These are phyloP conservation scores for Zaprionus gabonicus DNA, from an alignment of 1,140 invertebrate genomes.

Conservation along the genomic window DNA sequence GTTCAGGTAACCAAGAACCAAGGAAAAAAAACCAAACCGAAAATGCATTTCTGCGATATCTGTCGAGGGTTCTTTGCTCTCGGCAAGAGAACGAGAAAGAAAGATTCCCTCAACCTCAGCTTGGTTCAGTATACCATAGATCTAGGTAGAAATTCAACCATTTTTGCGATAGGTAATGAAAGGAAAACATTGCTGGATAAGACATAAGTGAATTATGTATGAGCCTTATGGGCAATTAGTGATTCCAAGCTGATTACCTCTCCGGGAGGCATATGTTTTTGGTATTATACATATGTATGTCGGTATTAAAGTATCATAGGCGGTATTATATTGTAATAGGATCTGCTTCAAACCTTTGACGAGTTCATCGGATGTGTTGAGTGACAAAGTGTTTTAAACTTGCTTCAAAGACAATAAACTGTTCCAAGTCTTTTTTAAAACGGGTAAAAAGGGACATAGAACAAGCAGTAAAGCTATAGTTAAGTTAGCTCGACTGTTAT, in stretches of 20 bases:
- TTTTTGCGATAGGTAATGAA: background rate
- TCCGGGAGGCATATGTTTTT: no score
- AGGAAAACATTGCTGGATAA: background rate
- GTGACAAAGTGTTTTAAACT: no score
- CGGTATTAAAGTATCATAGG: no score
- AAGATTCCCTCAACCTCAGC: background rate
- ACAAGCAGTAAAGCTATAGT: no score
- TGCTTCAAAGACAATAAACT: no score
- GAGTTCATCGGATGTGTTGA: no score
- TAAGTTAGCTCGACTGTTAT: no score
- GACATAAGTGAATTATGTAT: background rate
- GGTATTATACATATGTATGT: no score
- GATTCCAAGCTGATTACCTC: background rate
- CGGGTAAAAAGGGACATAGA: no score
- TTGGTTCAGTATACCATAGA: background rate
- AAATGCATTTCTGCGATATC: background rate
- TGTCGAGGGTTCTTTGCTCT: background rate
- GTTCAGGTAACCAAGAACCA: slow-evolving; percentile 18
- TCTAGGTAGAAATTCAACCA: background rate
- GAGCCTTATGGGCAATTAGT: background rate
- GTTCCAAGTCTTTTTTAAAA: no score
- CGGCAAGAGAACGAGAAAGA: background rate
- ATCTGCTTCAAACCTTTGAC: no score
- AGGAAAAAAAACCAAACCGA: slow-evolving; percentile 4
- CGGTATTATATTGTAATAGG: no score